Evolutionary conservation across 2,888 invertebrate genomes (phyloP).

Genomic region (Rapana venosa): DNA sequence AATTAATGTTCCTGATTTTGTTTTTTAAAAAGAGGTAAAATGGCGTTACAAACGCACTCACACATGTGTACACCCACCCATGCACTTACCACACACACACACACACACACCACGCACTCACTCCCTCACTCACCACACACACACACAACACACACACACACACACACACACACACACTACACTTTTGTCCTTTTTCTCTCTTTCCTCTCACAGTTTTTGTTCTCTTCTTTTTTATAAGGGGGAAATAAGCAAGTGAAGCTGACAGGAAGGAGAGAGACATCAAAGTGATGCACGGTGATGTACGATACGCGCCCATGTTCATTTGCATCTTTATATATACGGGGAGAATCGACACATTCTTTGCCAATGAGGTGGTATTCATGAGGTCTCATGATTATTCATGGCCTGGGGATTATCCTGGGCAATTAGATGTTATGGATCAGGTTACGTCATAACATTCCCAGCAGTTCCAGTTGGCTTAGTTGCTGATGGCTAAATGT

Average conservation of each 20-base stretch:
- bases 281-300: neutral
- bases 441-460: neutral
- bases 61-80: no score
- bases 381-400: neutral
- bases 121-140: no score
- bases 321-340: conserved; percentile 16
- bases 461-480: neutral
- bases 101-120: no score
- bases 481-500: neutral
- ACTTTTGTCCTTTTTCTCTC: no score
- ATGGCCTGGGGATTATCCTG: neutral
- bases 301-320: neutral
- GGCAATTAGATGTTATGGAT: neutral
- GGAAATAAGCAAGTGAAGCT: neutral
- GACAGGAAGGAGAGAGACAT: neutral
- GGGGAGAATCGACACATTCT: neutral
- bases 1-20: no score
- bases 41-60: no score
- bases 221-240: no score
- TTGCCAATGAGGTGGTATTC: neutral
- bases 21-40: no score
- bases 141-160: no score
- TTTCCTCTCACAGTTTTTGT: no score
- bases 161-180: no score
- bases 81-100: no score